Evolutionary conservation across 2,113 vertebrate species (phyloP).

Genomic region (Gulo gulo): DNA sequence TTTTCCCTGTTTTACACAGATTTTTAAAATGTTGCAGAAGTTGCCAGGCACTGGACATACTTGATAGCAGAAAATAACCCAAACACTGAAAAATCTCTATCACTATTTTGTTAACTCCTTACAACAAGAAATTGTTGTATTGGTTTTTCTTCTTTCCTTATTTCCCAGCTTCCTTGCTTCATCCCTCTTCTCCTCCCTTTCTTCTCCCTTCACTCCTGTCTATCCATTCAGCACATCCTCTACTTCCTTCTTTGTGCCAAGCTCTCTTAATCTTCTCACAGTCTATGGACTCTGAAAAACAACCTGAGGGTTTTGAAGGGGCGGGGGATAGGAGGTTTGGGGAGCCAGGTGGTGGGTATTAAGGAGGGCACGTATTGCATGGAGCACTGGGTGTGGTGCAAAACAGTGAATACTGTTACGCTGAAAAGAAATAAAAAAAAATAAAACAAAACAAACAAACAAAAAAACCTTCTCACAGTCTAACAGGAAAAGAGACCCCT

Average conservation of each 20-base stretch:
- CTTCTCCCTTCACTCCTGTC: rapidly evolving
- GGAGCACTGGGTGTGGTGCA: too few species aligned
- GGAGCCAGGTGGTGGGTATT: too few species aligned
- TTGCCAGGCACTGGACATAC: constrained; percentile 2
- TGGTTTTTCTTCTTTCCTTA: too few species aligned
- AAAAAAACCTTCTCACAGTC: not conserved
- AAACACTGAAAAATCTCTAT: not conserved
- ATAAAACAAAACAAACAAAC: too few species aligned
- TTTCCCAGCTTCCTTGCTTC: not conserved
- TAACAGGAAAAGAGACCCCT: not conserved
- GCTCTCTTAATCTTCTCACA: not conserved
- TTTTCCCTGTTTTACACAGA: constrained; percentile 27
- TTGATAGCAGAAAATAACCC: constrained; percentile 37
- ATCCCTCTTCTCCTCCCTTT: rapidly evolving
- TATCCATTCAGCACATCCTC: not conserved
- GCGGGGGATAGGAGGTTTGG: too few species aligned
- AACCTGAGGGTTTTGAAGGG: too few species aligned
- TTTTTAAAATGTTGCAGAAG: constrained; percentile 41
- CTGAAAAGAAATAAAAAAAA: too few species aligned
- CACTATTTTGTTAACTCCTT: not conserved
- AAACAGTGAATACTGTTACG: too few species aligned
- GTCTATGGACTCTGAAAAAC: not conserved
- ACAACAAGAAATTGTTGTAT: not conserved
- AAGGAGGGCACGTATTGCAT: too few species aligned
- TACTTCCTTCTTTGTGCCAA: not conserved